phyloP scores from a whole-genome alignment of 2,888 invertebrate species.

The Meteorus cinctellus region DNA sequence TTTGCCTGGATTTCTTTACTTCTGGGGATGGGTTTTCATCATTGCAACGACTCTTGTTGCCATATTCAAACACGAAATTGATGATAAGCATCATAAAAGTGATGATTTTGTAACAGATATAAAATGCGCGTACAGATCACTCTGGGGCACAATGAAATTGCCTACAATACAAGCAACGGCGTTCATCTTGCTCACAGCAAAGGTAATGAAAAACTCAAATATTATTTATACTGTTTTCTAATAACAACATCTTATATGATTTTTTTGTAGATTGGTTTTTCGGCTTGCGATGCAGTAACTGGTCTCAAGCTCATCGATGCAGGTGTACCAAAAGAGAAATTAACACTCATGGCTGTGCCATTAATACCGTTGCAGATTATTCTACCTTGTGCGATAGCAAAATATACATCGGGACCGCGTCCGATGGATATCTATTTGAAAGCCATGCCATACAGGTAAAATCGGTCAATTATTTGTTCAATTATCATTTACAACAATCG shows the following conservation, averaged over 20 bases:
- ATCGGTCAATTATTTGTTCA: neutral
- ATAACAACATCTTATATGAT: neutral
- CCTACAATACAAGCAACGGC: conserved; percentile 87
- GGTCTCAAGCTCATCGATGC: conserved; percentile 96
- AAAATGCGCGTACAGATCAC: conserved; percentile 85
- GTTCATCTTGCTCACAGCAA: conserved; percentile 89
- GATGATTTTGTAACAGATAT: conserved; percentile 74
- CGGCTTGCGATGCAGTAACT: conserved; percentile 96
- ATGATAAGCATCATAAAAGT: conserved; percentile 68
- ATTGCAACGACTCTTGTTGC: conserved; percentile 92
- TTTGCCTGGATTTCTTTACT: conserved; percentile 87
- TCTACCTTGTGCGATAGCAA: conserved; percentile 88
- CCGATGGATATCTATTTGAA: conserved; percentile 92
- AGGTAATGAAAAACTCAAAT: conserved; percentile 76
- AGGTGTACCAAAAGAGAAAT: conserved; percentile 95
- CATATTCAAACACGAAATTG: conserved; percentile 87
- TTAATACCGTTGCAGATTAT: conserved; percentile 95
- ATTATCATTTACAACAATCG: neutral
- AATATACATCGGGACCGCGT: conserved; percentile 89
- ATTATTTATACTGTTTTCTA: no score
- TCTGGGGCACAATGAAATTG: conserved; percentile 88
- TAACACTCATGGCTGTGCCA: conserved; percentile 94
- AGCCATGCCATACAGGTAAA: conserved; percentile 87
- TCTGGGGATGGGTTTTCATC: conserved; percentile 96
- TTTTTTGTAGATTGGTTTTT: conserved; percentile 88